These are phyloP conservation scores for Mesocentrotus franciscanus DNA, from an alignment of 53 echinoderm and acorn worm genomes.

Conservation along the genomic window DNA sequence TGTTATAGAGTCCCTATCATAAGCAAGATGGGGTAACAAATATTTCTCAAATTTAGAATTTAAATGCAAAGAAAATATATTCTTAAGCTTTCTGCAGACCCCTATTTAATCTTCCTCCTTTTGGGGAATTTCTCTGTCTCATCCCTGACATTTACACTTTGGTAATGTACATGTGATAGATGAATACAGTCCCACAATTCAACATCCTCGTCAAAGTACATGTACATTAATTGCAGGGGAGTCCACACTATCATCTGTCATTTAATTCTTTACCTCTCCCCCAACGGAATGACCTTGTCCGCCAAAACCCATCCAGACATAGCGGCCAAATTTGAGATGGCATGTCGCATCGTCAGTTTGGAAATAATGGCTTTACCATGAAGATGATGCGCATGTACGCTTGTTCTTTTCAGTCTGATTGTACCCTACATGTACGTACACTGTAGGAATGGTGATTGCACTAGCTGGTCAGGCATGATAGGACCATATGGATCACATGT, in stretches of 20 bases:
- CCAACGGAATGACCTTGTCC: not conserved
- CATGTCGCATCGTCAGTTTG: conserved; percentile 10
- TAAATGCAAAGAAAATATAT: too few species aligned
- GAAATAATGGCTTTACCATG: conserved; percentile 19
- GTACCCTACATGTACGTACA: not conserved
- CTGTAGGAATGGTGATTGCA: not conserved
- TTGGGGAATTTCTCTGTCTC: too few species aligned
- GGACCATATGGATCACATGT: not conserved
- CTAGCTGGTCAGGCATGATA: not conserved
- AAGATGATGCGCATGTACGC: not conserved
- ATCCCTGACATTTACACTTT: not conserved
- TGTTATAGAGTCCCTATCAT: too few species aligned
- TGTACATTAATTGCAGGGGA: conserved; percentile 22
- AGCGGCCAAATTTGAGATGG: conserved; percentile 32
- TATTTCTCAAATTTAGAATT: too few species aligned
- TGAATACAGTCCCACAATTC: not conserved
- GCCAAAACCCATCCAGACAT: conserved; percentile 1
- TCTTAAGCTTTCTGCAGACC: too few species aligned
- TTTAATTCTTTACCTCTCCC: not conserved
- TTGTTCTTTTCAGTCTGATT: not conserved
- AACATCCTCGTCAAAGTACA: conserved; percentile 27
- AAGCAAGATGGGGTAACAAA: too few species aligned
- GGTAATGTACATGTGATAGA: not conserved
- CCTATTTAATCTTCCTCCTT: too few species aligned
- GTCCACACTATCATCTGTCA: conserved; percentile 11